phyloP scores from a whole-genome alignment of 2,113 vertebrate species.

The Piprites chloris region DNA sequence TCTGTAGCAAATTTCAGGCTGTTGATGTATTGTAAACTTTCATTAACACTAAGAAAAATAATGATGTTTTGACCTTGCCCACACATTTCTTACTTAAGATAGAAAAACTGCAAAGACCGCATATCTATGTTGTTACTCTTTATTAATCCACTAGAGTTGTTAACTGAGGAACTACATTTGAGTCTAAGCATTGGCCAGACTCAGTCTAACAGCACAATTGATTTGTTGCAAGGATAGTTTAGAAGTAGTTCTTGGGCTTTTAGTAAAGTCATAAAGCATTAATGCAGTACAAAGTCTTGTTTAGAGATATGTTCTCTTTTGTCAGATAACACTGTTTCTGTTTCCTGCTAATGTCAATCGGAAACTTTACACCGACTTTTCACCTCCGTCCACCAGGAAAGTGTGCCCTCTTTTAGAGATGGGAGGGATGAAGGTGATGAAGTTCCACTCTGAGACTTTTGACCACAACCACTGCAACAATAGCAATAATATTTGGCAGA shows the following conservation, averaged over 20 bases:
- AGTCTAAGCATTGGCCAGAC: neutral
- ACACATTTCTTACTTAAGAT: neutral
- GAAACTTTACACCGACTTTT: neutral
- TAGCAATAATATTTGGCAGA: neutral
- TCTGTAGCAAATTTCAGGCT: neutral
- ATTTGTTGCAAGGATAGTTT: neutral
- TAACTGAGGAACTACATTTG: neutral
- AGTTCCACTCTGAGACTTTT: neutral
- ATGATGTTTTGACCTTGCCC: neutral
- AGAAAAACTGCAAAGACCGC: neutral
- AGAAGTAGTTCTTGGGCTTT: neutral
- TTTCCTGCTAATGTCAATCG: neutral
- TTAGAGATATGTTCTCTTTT: neutral
- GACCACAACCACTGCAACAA: neutral
- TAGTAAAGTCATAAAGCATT: neutral
- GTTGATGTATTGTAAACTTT: neutral
- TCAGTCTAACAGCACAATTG: neutral
- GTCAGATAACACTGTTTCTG: accelerated
- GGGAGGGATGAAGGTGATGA: neutral
- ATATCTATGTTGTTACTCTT: neutral
- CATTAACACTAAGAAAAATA: neutral
- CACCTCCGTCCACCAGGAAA: neutral
- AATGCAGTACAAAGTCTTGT: neutral
- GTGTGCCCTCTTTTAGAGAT: neutral
- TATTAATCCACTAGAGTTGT: neutral